Evolutionary conservation across 2,888 invertebrate species (phyloP), one percentile per base, ranked within the genome.

Genomic region (Tipula lateralis): DNA sequence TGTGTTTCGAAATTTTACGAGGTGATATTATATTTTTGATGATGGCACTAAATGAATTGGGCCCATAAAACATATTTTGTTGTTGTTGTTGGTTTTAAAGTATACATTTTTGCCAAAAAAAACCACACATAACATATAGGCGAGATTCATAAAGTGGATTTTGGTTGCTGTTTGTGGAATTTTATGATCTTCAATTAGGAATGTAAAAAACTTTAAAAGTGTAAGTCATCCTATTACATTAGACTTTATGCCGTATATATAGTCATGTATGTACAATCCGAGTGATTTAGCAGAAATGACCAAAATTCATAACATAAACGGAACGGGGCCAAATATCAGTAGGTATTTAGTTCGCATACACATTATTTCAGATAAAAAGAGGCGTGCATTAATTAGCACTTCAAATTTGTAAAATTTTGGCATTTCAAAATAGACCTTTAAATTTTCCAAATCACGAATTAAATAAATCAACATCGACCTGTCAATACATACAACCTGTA

Each of bases 11-110:
- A 66, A 66, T 66, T 66, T 66, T 24, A 66, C 66, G 66, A 66
- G 66, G 66, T 66, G 24, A 66, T 66, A 66, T 66, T 66, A 66
- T 66, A 24, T 66, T 66, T 66, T 66, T 66, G 66, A 66, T 66
- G 66, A 66, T 66, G 66, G 66, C 66, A 66, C 24, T 66, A 66
- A 66, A 66, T 66, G 66, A 66, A 66, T 66, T 66, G 66, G 66
- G 66, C 66, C 24, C 66, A 66, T 66, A 66, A 66, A 66, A 66
- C 66, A 24, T n/a, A n/a, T 66, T 66, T 66, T 24, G 7, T 24
- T 24, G 6, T 44, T 44, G n/a, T 39, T 12, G 39, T 39, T 39
- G 24, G 24, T n/a, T n/a, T n/a, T n/a, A n/a, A 66, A 66, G 66
- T 66, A 66, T 24, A 66, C 7, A 66, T 9, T 66, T 66, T 66